Evolutionary conservation across 2,888 invertebrate genomes (phyloP).

Genomic region (Ectemnius continuus): DNA sequence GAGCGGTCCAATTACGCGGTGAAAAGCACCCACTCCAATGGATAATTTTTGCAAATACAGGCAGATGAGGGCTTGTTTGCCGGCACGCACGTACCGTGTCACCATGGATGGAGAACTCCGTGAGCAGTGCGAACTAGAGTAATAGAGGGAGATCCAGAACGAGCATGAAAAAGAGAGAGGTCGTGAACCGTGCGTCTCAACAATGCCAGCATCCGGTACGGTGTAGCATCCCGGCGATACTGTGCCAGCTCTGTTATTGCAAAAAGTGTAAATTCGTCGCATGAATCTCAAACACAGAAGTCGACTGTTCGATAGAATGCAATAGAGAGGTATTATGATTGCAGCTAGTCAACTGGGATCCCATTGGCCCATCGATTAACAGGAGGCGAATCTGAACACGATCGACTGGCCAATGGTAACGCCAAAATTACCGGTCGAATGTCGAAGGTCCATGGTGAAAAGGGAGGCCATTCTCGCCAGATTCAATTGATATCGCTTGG

Average conservation of each 20-base stretch:
- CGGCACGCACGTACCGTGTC: not conserved
- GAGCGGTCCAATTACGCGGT: too few species aligned
- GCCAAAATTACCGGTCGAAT: slow-evolving; percentile 26
- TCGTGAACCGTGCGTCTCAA: not conserved
- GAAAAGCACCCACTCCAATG: not conserved
- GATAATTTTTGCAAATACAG: slow-evolving; percentile 1
- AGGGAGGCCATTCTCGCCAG: too few species aligned
- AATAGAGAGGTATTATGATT: not conserved
- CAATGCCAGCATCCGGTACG: not conserved
- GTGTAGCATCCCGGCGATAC: not conserved
- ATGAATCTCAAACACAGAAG: not conserved
- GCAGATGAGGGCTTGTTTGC: slow-evolving; percentile 1
- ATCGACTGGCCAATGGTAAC: slow-evolving; percentile 1
- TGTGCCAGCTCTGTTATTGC: not conserved
- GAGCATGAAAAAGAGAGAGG: not conserved
- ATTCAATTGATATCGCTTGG: too few species aligned
- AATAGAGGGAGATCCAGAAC: not conserved
- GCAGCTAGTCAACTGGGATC: not conserved
- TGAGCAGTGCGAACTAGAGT: not conserved
- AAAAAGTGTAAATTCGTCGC: not conserved
- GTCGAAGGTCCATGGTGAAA: not conserved
- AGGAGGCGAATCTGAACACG: not conserved
- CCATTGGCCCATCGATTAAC: slow-evolving; percentile 18
- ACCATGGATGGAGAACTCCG: not conserved
- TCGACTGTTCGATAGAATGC: not conserved